phyloP scores from a whole-genome alignment of 2,888 invertebrate species.

The Eilema griseolum region DNA sequence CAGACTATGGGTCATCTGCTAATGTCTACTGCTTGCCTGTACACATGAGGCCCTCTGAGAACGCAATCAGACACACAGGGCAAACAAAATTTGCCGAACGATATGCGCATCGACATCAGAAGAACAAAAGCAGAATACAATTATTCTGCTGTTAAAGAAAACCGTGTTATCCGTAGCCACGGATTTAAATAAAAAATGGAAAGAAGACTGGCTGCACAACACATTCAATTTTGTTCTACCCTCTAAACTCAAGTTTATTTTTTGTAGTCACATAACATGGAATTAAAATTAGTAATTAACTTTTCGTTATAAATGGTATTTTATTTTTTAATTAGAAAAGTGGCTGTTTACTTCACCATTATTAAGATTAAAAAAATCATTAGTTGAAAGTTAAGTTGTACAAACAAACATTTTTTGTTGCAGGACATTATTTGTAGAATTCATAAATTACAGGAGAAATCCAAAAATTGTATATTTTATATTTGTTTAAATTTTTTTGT shows the following conservation, averaged over 20 bases:
- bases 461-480: constrained; percentile 20
- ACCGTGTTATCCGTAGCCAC: neutral
- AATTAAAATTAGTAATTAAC: neutral
- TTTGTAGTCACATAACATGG: neutral
- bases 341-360: neutral
- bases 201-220: no score
- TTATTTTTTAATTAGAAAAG: neutral
- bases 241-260: no score
- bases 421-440: neutral
- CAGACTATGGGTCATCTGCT: no score
- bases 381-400: neutral
- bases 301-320: neutral
- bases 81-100: no score
- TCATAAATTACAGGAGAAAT: constrained; percentile 17
- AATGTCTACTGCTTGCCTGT: no score
- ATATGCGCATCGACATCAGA: no score
- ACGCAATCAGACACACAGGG: no score
- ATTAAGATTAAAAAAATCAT: neutral
- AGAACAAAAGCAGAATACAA: no score
- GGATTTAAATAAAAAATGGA: no score
- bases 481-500: constrained; percentile 27
- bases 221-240: no score
- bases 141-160: neutral
- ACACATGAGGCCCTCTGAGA: no score
- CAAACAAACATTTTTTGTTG: neutral